A percentile compares a stretch with the other conserved stretches of the same genome.
These are phyloP conservation scores for Otolemur garnettii DNA, from an alignment of 2,113 vertebrate genomes.

Conservation along the genomic window DNA sequence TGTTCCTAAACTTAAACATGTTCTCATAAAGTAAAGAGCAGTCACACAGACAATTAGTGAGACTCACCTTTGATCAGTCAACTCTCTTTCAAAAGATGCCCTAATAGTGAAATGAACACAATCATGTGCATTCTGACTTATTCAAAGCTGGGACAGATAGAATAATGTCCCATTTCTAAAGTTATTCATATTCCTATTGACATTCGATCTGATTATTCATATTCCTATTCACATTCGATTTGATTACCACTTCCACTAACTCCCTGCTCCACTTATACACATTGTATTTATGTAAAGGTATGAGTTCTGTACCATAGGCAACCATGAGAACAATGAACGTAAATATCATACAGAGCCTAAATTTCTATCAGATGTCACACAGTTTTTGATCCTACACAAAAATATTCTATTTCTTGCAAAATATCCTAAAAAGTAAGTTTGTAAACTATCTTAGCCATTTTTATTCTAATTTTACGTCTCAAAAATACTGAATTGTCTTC, in stretches of 20 bases:
- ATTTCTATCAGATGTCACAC: not conserved
- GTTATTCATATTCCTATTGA: not conserved
- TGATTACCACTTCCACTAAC: not conserved
- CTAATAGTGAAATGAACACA: not conserved
- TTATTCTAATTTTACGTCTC: not conserved
- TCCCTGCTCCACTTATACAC: not conserved
- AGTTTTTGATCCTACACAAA: not conserved
- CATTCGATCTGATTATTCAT: not conserved
- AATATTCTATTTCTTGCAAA: not conserved
- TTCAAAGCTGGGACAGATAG: not conserved
- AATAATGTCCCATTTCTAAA: slow-evolving; percentile 2
- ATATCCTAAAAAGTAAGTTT: not conserved
- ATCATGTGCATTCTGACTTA: not conserved
- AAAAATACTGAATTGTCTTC: slow-evolving; percentile 42
- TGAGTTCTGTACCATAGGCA: not conserved
- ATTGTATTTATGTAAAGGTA: not conserved
- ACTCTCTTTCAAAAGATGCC: not conserved
- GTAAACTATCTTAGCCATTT: not conserved
- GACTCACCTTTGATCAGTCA: not conserved
- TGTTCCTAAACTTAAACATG: not conserved
- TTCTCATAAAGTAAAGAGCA: slow-evolving; percentile 31
- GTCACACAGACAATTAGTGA: not conserved
- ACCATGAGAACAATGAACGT: not conserved
- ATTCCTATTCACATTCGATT: not conserved
- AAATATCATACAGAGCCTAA: not conserved